Evolutionary conservation across 2,113 vertebrate species (phyloP), one percentile per base, ranked within the genome.

Genomic region (Ascaphus truei): DNA sequence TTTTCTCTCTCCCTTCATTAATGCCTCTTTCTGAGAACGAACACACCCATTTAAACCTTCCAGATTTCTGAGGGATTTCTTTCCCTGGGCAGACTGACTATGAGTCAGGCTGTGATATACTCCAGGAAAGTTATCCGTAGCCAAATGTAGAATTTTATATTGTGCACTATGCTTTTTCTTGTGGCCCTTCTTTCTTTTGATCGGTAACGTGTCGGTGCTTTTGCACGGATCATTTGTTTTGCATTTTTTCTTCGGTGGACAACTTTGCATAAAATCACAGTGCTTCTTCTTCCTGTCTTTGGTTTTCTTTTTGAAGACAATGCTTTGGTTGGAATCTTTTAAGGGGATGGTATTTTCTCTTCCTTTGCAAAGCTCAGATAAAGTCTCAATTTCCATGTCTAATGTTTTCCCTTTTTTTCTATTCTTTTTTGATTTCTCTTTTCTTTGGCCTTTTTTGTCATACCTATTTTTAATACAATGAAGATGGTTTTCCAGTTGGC

Each of bases 391-490:
- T 43, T 65, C 13, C 22, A 13, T 1, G 2, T n/a, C 16, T 7
- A 26, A 30, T n/a, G 0, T 1, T 26, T 68, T 63, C 20, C 3
- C 13, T 37, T 65, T 36, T 39, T 79, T 41, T 53, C 6, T 63
- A 72, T 3, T 22, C 37, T 59, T 75, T 61, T 51, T 53, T 18
- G 31, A 45, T 65, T 53, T 75, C 12, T 23, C 23, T 75, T 80
- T 79, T 48, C 48, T 27, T 52, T 62, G 55, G 10, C 25, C 18
- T 7, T 4, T 0, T 29, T 23, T 51, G 50, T 60, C 68, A 53
- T 55, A 51, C 16, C 12, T 59, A 13, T 27, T 69, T 56, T 74
- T 45, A 51, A 68, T 36, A 39, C 10, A 53, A 41, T 23, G 15
- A 68, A 6, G 0, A 5, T 33, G 72, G 51, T 29, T 72, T 76